Evolutionary conservation across 2,113 vertebrate genomes (phyloP).

Genomic region (Pseudolaguvia tuberculata): DNA sequence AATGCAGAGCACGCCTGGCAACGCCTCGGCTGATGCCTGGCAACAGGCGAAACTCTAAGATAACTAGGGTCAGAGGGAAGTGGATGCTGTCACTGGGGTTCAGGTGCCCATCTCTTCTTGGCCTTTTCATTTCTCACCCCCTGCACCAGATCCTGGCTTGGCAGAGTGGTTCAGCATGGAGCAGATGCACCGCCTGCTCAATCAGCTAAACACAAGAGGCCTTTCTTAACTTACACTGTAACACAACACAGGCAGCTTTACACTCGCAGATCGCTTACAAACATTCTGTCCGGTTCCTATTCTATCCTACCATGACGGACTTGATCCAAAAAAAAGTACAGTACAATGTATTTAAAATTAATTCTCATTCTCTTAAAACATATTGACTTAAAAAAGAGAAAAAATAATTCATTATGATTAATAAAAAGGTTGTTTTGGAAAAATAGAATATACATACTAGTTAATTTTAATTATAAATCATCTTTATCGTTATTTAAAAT

Average conservation of each 20-base stretch:
- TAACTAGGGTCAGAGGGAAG: constrained; percentile 29
- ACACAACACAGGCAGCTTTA: constrained; percentile 15
- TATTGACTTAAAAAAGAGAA: too few relatives aligned
- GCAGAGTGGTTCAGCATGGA: constrained; percentile 33
- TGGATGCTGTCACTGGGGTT: constrained; percentile 33
- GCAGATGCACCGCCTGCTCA: constrained; percentile 48
- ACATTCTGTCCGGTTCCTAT: not conserved
- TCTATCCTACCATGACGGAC: too few relatives aligned
- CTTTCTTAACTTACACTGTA: constrained; percentile 45
- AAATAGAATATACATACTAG: too few relatives aligned
- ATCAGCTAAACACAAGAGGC: constrained; percentile 43
- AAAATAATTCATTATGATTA: too few relatives aligned
- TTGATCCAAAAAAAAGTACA: too few relatives aligned
- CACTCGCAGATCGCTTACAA: not conserved
- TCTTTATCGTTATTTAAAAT: too few relatives aligned
- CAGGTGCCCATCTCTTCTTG: constrained; percentile 47
- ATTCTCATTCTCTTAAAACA: too few relatives aligned
- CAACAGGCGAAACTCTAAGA: constrained; percentile 57
- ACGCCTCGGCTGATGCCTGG: constrained; percentile 59
- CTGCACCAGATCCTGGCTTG: constrained; percentile 38
- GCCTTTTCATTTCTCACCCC: constrained; percentile 33
- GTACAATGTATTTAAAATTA: too few relatives aligned
- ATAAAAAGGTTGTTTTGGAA: too few relatives aligned
- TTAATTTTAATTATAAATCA: too few relatives aligned
- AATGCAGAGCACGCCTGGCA: constrained; percentile 68